Evolutionary conservation across 2,888 invertebrate genomes (phyloP).

Genomic region (Gerris lacustris): DNA sequence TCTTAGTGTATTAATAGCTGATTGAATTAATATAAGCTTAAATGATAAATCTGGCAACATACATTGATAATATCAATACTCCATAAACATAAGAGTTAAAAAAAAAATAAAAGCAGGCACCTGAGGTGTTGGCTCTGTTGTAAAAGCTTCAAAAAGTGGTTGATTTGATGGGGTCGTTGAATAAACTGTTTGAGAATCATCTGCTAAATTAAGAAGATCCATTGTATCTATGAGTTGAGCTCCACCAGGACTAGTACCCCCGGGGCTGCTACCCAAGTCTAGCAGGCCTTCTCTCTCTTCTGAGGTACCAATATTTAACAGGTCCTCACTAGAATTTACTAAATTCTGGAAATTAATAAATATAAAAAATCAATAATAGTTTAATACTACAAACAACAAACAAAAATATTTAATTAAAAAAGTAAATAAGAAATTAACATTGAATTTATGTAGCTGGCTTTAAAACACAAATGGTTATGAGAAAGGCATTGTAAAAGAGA

Average conservation of each 20-base stretch:
- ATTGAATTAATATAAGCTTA: too few relatives aligned
- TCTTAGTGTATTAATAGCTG: too few relatives aligned
- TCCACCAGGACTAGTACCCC: not conserved
- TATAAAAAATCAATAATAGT: not conserved
- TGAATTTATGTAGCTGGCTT: too few relatives aligned
- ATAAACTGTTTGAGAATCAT: not conserved
- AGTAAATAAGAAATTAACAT: too few relatives aligned
- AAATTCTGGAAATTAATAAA: not conserved
- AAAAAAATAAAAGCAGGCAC: too few relatives aligned
- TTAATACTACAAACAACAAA: not conserved
- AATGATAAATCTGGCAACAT: too few relatives aligned
- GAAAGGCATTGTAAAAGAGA: too few relatives aligned
- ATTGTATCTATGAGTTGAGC: not conserved
- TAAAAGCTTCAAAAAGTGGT: not conserved
- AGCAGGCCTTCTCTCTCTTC: slow-evolving; percentile 20
- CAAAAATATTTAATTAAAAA: too few relatives aligned
- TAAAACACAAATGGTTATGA: too few relatives aligned
- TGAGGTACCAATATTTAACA: slow-evolving; percentile 9
- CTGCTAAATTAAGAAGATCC: slow-evolving; percentile 12
- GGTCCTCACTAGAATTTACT: not conserved
- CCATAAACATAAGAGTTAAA: too few relatives aligned
- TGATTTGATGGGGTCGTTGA: not conserved
- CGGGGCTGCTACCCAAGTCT: not conserved
- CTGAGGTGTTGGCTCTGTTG: not conserved
- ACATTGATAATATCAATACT: too few relatives aligned